Percentiles rank a stretch among this genome's conserved stretches.
Conservation (phyloP, 2,113 vertebrate species). For the Rhegmatorhina hoffmannsi region DNA sequence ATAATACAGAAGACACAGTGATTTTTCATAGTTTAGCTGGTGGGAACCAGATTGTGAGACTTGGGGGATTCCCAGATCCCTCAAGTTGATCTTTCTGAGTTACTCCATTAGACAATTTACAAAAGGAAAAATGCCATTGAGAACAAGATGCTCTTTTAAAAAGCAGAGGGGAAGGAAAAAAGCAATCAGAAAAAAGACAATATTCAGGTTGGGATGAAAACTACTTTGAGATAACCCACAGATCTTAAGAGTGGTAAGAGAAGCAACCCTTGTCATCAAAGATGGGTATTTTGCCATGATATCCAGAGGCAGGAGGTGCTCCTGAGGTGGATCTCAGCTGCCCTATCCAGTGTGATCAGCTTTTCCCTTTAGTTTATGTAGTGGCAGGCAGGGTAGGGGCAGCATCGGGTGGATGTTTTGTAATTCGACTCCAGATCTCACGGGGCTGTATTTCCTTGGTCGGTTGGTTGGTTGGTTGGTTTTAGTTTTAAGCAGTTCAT, state of each 20-base stretch:
- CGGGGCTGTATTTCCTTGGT: not conserved
- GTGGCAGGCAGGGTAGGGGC: not conserved
- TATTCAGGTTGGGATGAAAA: rapidly evolving
- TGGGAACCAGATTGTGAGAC: not conserved
- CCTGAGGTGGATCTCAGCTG: not conserved
- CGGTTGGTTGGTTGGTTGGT: not conserved
- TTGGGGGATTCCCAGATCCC: not conserved
- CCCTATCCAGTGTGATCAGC: not conserved
- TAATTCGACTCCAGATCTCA: not conserved
- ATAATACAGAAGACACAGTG: rapidly evolving
- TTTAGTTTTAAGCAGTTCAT: not conserved
- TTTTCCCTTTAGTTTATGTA: not conserved
- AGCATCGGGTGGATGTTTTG: rapidly evolving
- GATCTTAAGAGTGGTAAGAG: not conserved
- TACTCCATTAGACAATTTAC: not conserved
- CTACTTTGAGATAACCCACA: not conserved
- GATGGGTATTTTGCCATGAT: not conserved
- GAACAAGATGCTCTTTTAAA: not conserved
- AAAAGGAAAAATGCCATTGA: not conserved
- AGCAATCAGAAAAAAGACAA: not conserved
- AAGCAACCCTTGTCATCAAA: rapidly evolving
- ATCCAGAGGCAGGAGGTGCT: not conserved
- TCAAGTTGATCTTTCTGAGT: not conserved
- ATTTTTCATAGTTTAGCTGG: not conserved
- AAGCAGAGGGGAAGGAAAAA: not conserved